A percentile compares a stretch with the other conserved stretches of the same genome.
These are phyloP conservation scores for Drosophila sechellia DNA, from an alignment of 1,140 invertebrate genomes.

Conservation along the genomic window DNA sequence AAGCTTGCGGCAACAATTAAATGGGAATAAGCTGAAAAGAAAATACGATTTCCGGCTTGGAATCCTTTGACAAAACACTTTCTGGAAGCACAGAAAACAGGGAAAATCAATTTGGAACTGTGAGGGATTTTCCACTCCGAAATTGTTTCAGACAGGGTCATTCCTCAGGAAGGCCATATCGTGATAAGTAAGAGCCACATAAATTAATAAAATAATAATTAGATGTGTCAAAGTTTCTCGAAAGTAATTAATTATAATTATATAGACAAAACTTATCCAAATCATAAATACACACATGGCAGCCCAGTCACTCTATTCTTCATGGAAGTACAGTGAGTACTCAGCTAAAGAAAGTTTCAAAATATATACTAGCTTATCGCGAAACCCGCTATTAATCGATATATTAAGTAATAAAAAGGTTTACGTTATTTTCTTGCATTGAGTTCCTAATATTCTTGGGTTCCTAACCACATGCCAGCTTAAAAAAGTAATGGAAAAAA, in stretches of 20 bases:
- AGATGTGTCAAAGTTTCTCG: conserved; percentile 76
- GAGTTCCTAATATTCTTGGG: too few species aligned
- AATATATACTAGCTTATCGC: not conserved
- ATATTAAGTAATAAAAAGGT: too few species aligned
- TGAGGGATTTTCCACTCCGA: conserved; percentile 7
- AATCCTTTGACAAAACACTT: conserved; percentile 20
- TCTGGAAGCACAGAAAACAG: not conserved
- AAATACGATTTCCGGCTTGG: conserved; percentile 20
- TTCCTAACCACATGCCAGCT: conserved; percentile 43
- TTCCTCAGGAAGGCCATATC: conserved; percentile 25
- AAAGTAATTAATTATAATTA: conserved; percentile 81
- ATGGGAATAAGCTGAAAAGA: conserved; percentile 29
- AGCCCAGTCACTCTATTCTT: not conserved
- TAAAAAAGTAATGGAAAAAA: not conserved
- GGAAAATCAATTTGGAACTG: conserved; percentile 33
- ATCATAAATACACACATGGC: conserved; percentile 2
- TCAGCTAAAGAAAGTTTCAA: not conserved
- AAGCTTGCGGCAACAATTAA: conserved; percentile 73
- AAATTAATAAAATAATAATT: conserved; percentile 77
- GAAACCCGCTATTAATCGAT: too few species aligned
- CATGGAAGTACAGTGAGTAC: conserved; percentile 16
- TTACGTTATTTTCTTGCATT: too few species aligned
- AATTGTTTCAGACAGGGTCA: conserved; percentile 32
- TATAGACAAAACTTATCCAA: conserved; percentile 40
- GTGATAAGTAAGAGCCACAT: not conserved